Base-by-base conservation (phyloP, 2,113 vertebrate species). In the Neogobius melanostomus region DNA sequence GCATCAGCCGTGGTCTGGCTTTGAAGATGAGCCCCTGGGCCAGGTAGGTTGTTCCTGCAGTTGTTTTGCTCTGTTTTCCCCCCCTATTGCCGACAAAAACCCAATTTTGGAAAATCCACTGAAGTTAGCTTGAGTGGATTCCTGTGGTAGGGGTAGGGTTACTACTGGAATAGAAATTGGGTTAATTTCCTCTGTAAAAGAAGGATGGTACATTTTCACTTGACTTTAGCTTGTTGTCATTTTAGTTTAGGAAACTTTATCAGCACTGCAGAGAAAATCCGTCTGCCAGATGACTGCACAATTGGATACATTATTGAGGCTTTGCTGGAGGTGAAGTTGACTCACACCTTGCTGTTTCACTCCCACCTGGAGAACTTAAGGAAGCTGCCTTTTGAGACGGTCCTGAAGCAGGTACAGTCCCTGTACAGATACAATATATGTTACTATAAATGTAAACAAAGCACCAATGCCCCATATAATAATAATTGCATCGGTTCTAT, bases 1-100 rank as follows among this genome's bases (percentile, higher is more conserved):
- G 98, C 73, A 95, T 99, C 84, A 99, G 98, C 88, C 92, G 96
- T 81, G 98, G 97, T 46, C 93, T 99, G 53, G 97, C 97, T 7
- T 92, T 99, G 76, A 99, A 99, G 82, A 99, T 99, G 98, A 99
- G 97, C 80, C 98, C 98, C 0, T 99, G 98, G 98, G 97, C 97
- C 76, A 98, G 98, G 98, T 98, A 80, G 47, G 76, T 52, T 15
- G 17, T 14, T 17, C 16, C 17, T 36, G 54, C 10, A 56, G 53
- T 6, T 15, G 53, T 56, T 8, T 56, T 14, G 14, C 4, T 49
- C 11, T 49, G 2, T 50, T 50, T 54, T 52, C n/a, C n/a, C n/a
- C n/a, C n/a, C 28, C 8, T 54, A 9, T 28, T 56, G 17, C 5
- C n/a, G 11, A 11, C 53, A 28, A 28, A 36, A 50, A 1, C 12